These are phyloP conservation scores for Chirona hameri DNA, from an alignment of 2,888 invertebrate genomes.

Conservation along the genomic window DNA sequence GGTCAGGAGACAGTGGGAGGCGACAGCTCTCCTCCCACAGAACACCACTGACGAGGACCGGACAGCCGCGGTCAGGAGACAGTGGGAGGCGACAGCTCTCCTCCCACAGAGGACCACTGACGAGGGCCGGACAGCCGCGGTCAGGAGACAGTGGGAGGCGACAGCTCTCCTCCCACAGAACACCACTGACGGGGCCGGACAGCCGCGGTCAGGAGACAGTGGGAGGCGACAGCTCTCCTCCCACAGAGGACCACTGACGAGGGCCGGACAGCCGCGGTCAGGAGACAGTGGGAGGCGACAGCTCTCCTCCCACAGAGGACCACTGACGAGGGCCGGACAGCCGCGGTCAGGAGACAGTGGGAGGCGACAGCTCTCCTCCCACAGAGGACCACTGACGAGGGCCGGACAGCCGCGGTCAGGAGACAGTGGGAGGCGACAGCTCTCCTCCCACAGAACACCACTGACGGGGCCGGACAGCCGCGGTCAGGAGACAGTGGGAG, in stretches of 20 bases:
- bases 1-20: not conserved
- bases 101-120: slow-evolving; percentile 42
- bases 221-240: slow-evolving; percentile 43
- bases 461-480: too few relatives aligned
- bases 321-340: too few relatives aligned
- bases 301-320: slow-evolving; percentile 48
- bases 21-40: slow-evolving; percentile 46
- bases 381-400: slow-evolving; percentile 41
- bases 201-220: not conserved
- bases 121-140: too few relatives aligned
- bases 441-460: slow-evolving; percentile 43
- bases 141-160: not conserved
- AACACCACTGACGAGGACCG: slow-evolving; percentile 37
- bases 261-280: too few relatives aligned
- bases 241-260: slow-evolving; percentile 41
- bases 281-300: not conserved
- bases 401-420: too few relatives aligned
- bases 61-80: not conserved
- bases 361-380: slow-evolving; percentile 44
- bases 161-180: slow-evolving; percentile 48
- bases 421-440: slow-evolving; percentile 41
- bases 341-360: not conserved
- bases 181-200: not conserved
- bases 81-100: slow-evolving; percentile 42
- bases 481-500: not conserved